Evolutionary conservation across 2,888 invertebrate species (phyloP), one percentile per base, ranked within the genome.

Genomic region (Dione juno): DNA sequence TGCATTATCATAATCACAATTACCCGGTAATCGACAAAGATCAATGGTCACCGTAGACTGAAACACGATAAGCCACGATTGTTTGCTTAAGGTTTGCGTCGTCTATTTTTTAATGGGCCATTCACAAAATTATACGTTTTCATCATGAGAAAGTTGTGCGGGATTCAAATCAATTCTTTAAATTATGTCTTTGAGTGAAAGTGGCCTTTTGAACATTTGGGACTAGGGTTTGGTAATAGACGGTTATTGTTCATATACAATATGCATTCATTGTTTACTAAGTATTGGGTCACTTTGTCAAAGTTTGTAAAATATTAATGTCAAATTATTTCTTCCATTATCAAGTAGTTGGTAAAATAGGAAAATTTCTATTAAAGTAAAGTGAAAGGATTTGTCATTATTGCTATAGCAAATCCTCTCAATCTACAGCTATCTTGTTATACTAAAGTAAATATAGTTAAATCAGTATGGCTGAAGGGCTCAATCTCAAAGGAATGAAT

Each of bases 51-150:
- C 82, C 83, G 81, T 79, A 80, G 81, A 81, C 80, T 78, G 74
- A 79, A 78, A 82, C 81, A 82, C 80, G 81, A 84, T 82, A 83
- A 83, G 76, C 78, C 74, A 69, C 81, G 79, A 85, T 83, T 85
- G 87, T 88, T 88, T 86, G 83, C 74, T 77, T 81, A 79, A 82
- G 82, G 82, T 84, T 87, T 83, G 84, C 81, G 79, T 81, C 82
- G 85, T 82, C 81, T 81, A 80, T 81, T 82, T 78, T 80, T 81
- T 80, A 85, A 84, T 81, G 82, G 81, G 76, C 84, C 83, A 84
- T 86, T 89, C 83, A 84, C 87, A 80, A 89, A 90, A 90, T 89
- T 89, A 88, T 83, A 86, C 82, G 85, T 89, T 85, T 86, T 81
- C 79, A 80, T 80, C 81, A 81, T 79, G 86, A 83, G 87, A 91